phyloP scores from a whole-genome alignment of 2,797 vertebrate genomes.

The Fistularia tabacaria region DNA sequence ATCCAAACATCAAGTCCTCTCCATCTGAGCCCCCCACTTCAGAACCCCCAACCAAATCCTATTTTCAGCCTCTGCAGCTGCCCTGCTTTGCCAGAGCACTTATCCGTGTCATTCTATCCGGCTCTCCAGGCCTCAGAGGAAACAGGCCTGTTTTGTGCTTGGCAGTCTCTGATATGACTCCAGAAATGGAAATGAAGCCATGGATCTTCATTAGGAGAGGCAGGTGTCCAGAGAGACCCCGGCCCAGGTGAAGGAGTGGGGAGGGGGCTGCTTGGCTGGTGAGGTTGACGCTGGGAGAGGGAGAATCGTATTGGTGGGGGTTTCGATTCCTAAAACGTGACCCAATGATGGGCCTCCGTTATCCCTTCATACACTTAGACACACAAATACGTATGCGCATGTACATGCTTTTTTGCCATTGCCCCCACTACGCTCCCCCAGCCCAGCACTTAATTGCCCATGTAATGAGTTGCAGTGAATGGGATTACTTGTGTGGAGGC shows the following conservation, averaged over 20 bases:
- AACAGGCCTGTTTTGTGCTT: conserved; percentile 81
- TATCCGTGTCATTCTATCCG: conserved; percentile 81
- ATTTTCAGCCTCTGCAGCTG: conserved; percentile 87
- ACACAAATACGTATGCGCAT: conserved; percentile 51
- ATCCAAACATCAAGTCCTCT: conserved; percentile 80
- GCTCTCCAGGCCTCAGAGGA: conserved; percentile 74
- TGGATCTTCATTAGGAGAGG: conserved; percentile 89
- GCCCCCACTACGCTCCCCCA: conserved; percentile 54
- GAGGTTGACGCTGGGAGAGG: conserved; percentile 26
- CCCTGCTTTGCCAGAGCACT: conserved; percentile 75
- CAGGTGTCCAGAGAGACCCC: conserved; percentile 84
- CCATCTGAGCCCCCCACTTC: conserved; percentile 73
- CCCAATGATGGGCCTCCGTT: conserved; percentile 61
- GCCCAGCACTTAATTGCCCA: conserved; percentile 86
- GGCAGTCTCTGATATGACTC: conserved; percentile 80
- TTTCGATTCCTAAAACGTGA: conserved; percentile 52
- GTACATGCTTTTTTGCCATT: conserved; percentile 57
- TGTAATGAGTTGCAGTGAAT: conserved; percentile 84
- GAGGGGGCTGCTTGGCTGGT: conserved; percentile 18
- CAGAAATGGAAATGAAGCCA: conserved; percentile 84
- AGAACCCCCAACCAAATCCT: conserved; percentile 69
- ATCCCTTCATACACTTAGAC: conserved; percentile 26
- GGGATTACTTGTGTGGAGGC: conserved; percentile 81
- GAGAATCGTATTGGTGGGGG: conserved; percentile 49
- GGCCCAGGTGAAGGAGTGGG: conserved; percentile 85